Evolutionary conservation across 2,797 vertebrate genomes (phyloP), one percentile per base, ranked within the genome.

Genomic region (Pygocentrus nattereri): DNA sequence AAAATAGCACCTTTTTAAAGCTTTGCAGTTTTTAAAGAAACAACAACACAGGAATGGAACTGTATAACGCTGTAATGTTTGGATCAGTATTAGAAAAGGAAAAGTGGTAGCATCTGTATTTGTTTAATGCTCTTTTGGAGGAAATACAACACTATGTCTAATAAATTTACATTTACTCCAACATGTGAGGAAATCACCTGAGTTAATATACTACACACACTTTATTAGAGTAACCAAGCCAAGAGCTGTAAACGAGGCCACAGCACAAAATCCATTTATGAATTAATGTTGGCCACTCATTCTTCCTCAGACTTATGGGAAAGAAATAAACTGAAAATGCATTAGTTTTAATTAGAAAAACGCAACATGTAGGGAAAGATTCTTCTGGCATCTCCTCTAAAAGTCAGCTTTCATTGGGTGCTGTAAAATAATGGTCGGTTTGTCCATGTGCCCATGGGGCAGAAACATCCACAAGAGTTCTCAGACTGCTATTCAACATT

Each of bases 291-390:
- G 88, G 90, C 91, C 91, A 89, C 91, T 92, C 89, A 89, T 89
- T 87, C 86, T 90, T 89, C 11, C 41, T 10, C 10, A 89, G 92
- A 91, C 90, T 90, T 92, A 86, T 87, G 87, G 90, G 27, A 82
- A 90, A 90, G 86, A 90, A 89, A 88, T 90, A 92, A 93, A 91
- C 88, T 90, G 92, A 93, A 91, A 88, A 90, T 91, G 91, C 93
- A 93, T 91, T 90, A 89, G 90, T 90, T 90, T 92, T 93, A 92
- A 94, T 91, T 87, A 87, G 75, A 75, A 89, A 85, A 82, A 82
- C 87, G 90, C 54, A 56, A 62, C 79, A 68, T 58, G 62, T 50
- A 56, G 38, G n/a, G 69, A 59, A 82, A n/a, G 47, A 52, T 31
- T 79, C 76, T 58, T 67, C 78, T 71, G 58, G 73, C 62, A 18